phyloP scores from a whole-genome alignment of 2,113 vertebrate genomes.

The Atractosteus spatula region DNA sequence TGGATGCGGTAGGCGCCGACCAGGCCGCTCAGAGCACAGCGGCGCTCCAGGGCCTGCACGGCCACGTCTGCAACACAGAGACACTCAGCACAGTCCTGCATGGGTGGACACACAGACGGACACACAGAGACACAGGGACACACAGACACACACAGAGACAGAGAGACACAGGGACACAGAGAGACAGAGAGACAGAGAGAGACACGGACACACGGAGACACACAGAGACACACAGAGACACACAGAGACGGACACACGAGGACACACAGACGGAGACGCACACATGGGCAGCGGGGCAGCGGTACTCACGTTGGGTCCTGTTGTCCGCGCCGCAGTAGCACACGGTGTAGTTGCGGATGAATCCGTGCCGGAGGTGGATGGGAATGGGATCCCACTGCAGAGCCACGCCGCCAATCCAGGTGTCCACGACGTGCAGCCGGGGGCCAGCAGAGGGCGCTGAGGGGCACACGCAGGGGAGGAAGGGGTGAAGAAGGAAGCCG shows the following conservation, averaged over 20 bases:
- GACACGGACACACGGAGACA: background rate
- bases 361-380: constrained; percentile 51
- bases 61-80: constrained; percentile 22
- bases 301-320: constrained; percentile 35
- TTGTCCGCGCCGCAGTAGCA: constrained; percentile 33
- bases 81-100: background rate
- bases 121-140: too few species aligned
- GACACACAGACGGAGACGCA: background rate
- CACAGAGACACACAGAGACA: too few species aligned
- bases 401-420: constrained; percentile 27
- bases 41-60: constrained; percentile 16
- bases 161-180: background rate
- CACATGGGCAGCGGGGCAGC: background rate
- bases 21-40: constrained; percentile 41
- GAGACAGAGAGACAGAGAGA: too few species aligned
- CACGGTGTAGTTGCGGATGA: constrained; percentile 55
- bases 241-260: background rate
- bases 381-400: constrained; percentile 55
- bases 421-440: constrained; percentile 28
- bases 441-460: constrained; percentile 54
- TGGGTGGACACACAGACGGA: background rate
- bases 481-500: background rate
- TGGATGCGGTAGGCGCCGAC: constrained; percentile 43
- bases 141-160: too few species aligned
- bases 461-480: background rate